Percentiles rank a stretch among this genome's conserved stretches.
These are phyloP conservation scores for Crotalus adamanteus DNA, from an alignment of 2,797 vertebrate genomes.

Conservation along the genomic window DNA sequence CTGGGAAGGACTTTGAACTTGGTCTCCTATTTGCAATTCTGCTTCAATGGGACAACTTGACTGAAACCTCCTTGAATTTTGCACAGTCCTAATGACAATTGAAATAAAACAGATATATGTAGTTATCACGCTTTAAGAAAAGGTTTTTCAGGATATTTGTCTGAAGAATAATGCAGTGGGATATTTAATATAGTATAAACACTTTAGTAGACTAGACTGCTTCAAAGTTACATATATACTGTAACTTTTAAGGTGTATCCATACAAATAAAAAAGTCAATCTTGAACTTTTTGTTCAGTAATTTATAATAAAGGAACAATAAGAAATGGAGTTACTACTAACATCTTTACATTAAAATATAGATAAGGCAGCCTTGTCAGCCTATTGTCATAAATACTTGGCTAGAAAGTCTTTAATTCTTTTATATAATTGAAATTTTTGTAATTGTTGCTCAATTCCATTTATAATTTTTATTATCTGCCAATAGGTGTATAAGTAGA, in stretches of 20 bases:
- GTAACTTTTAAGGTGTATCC: background rate
- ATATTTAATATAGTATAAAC: background rate
- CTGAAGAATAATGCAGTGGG: background rate
- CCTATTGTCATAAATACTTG: slow-evolving; percentile 59
- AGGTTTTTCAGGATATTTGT: background rate
- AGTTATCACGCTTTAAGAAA: background rate
- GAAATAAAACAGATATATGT: background rate
- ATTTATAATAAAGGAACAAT: background rate
- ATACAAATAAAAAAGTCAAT: background rate
- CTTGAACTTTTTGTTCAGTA: background rate
- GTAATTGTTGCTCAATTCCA: slow-evolving; percentile 60
- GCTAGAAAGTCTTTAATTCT: slow-evolving; percentile 56
- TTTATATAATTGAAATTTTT: slow-evolving; percentile 60
- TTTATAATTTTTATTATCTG: slow-evolving; percentile 54
- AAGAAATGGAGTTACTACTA: slow-evolving; percentile 31
- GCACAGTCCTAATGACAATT: background rate
- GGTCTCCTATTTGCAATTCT: background rate
- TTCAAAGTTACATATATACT: background rate
- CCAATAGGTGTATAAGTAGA: slow-evolving; percentile 48
- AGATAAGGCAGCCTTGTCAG: slow-evolving; percentile 47
- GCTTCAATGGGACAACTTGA: background rate
- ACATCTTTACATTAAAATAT: slow-evolving; percentile 43
- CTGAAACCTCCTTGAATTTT: background rate
- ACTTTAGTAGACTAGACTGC: background rate
- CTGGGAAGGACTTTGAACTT: background rate